Conservation (phyloP, 2,797 vertebrate genomes). For the Oreochromis grahami region DNA sequence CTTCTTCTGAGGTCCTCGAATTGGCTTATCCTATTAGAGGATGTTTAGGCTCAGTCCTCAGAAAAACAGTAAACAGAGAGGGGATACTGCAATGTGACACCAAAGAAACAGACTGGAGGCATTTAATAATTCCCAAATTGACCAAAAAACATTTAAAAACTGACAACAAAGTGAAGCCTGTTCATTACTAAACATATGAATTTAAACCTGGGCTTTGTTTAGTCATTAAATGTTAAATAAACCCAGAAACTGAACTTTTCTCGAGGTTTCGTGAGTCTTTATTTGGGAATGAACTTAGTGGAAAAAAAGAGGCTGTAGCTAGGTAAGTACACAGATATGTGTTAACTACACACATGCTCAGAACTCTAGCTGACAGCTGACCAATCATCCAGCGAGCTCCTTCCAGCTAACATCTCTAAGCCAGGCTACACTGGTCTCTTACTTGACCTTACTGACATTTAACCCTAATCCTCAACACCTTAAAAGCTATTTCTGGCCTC, state of each 20-base stretch:
- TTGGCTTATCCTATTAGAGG: constrained; percentile 52
- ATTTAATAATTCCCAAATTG: not conserved
- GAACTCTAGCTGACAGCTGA: constrained; percentile 4
- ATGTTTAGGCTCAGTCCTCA: constrained; percentile 48
- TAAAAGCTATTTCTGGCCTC: constrained; percentile 66
- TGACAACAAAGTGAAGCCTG: not conserved
- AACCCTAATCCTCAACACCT: constrained; percentile 71
- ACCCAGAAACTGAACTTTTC: not conserved
- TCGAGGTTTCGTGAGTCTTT: not conserved
- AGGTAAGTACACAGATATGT: not conserved
- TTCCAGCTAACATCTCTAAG: constrained; percentile 45
- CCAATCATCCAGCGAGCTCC: constrained; percentile 3
- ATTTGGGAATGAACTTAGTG: not conserved
- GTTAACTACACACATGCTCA: not conserved
- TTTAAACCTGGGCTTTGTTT: not conserved
- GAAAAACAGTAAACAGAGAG: constrained; percentile 42
- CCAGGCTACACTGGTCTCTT: constrained; percentile 63
- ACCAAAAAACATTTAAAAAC: not conserved
- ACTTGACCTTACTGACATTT: constrained; percentile 70
- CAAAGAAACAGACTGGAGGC: constrained; percentile 12
- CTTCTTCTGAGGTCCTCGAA: constrained; percentile 7
- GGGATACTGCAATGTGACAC: constrained; percentile 29
- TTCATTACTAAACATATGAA: not conserved
- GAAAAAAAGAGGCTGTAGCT: not conserved
- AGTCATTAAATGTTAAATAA: not conserved